A percentile compares a stretch with the other conserved stretches of the same genome.
These are phyloP conservation scores for Drosophila sp. DNA, from an alignment of 1,140 invertebrate genomes.

Conservation along the genomic window DNA sequence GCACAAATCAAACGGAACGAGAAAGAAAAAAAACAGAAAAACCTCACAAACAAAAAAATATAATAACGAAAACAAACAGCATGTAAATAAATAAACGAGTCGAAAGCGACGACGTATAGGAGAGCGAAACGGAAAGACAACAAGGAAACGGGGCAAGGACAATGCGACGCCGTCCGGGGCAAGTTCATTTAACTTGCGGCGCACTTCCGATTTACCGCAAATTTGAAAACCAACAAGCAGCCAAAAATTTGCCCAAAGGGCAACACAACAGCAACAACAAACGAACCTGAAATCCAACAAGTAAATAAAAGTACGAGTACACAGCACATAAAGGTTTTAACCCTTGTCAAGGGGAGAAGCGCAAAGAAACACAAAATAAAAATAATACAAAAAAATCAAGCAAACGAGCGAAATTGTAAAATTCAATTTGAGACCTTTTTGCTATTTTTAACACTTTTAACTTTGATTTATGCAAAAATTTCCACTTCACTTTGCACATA, in stretches of 20 bases:
- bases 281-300: conserved; percentile 56
- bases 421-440: conserved; percentile 77
- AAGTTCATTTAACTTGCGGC: conserved; percentile 82
- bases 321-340: conserved; percentile 53
- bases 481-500: conserved; percentile 75
- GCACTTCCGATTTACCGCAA: conserved; percentile 81
- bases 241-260: conserved; percentile 76
- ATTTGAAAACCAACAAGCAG: conserved; percentile 81
- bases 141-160: conserved; percentile 63
- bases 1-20: conserved; percentile 55
- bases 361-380: conserved; percentile 11
- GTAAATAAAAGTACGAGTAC: conserved; percentile 65
- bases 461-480: conserved; percentile 82
- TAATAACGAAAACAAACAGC: conserved; percentile 56
- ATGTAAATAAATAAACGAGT: conserved; percentile 73
- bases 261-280: conserved; percentile 42
- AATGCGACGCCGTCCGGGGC: conserved; percentile 55
- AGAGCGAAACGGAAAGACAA: conserved; percentile 72
- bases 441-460: conserved; percentile 77
- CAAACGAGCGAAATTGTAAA: conserved; percentile 58
- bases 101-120: conserved; percentile 30
- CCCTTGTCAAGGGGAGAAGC: conserved; percentile 28
- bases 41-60: conserved; percentile 42
- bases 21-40: conserved; percentile 16
- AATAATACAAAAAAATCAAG: conserved; percentile 10